phyloP scores from a whole-genome alignment of 2,797 vertebrate species.

The Triplophysa yarkandensis region DNA sequence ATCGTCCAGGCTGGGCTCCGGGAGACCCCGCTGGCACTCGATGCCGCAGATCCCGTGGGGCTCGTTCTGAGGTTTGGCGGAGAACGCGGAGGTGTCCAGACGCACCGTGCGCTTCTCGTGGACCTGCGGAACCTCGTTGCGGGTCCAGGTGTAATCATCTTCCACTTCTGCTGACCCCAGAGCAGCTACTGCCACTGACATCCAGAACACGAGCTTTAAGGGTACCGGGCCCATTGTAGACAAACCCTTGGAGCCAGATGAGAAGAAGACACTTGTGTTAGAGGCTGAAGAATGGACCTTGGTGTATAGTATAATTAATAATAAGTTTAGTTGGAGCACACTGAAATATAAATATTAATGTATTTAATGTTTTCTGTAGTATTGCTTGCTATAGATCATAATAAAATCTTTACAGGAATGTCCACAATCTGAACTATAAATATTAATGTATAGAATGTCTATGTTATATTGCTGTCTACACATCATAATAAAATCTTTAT shows the following conservation, averaged over 20 bases:
- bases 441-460: too few species aligned
- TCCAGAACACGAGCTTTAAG: constrained; percentile 78
- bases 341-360: too few species aligned
- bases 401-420: too few species aligned
- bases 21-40: constrained; percentile 85
- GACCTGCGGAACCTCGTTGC: constrained; percentile 85
- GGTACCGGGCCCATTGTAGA: constrained; percentile 81
- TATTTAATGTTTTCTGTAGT: too few species aligned
- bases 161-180: constrained; percentile 66
- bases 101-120: constrained; percentile 81
- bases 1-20: constrained; percentile 78
- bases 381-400: too few species aligned
- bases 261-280: constrained; percentile 49
- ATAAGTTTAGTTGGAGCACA: too few species aligned
- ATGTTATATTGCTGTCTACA: too few species aligned
- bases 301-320: too few species aligned
- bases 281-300: not conserved
- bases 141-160: constrained; percentile 87
- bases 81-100: constrained; percentile 83
- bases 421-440: too few species aligned
- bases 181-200: constrained; percentile 71
- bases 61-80: constrained; percentile 76
- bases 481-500: too few species aligned
- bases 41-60: constrained; percentile 87
- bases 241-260: constrained; percentile 72